Percentiles rank a stretch among this genome's conserved stretches.
Evolutionary conservation across 2,797 vertebrate genomes (phyloP).

Genomic region (Alfaro cultratus): DNA sequence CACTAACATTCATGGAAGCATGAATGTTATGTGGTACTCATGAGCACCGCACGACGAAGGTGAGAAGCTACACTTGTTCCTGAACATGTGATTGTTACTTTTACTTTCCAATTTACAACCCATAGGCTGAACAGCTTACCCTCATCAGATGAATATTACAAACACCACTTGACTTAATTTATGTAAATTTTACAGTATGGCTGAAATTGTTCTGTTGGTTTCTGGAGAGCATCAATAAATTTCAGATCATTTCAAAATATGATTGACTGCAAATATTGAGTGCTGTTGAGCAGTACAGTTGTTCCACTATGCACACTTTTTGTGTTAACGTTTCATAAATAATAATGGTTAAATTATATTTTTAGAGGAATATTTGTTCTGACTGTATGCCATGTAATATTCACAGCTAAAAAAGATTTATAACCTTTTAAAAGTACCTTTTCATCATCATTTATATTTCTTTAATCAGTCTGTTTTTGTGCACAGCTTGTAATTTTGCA

Average conservation of each 20-base stretch:
- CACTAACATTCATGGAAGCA: neutral
- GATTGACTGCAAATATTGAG: neutral
- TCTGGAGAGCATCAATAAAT: neutral
- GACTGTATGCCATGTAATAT: neutral
- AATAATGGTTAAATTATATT: neutral
- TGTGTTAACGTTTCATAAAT: neutral
- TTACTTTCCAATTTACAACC: constrained; percentile 26
- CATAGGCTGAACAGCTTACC: constrained; percentile 19
- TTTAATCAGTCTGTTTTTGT: neutral
- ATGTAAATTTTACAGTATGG: neutral
- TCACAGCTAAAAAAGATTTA: neutral
- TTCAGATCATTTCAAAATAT: neutral
- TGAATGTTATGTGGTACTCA: neutral
- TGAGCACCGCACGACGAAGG: constrained; percentile 15
- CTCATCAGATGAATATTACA: constrained; percentile 21
- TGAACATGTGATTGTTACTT: constrained; percentile 21
- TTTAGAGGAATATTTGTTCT: neutral
- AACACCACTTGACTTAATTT: constrained; percentile 19
- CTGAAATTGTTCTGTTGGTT: neutral
- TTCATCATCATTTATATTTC: neutral
- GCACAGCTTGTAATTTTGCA: neutral
- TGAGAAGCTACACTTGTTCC: constrained; percentile 1
- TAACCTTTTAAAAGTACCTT: neutral
- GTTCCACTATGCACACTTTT: neutral
- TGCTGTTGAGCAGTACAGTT: neutral